These are phyloP conservation scores for Campylorhamphus procurvoides DNA, from an alignment of 2,113 vertebrate genomes.

Conservation along the genomic window DNA sequence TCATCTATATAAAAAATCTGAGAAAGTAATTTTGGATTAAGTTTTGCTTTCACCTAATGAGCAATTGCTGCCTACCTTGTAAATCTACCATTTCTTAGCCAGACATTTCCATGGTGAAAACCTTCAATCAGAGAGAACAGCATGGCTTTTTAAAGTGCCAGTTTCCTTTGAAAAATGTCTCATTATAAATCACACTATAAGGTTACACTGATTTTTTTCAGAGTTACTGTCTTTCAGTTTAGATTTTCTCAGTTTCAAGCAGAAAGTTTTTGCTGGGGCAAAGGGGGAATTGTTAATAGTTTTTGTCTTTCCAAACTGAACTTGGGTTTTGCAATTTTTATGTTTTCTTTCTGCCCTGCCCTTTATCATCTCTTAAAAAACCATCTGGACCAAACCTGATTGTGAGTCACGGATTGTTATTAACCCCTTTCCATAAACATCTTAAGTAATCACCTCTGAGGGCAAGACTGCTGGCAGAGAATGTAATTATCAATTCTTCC, in stretches of 20 bases:
- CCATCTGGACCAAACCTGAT: not conserved
- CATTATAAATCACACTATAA: conserved; percentile 23
- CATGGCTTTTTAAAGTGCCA: not conserved
- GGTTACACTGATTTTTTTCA: not conserved
- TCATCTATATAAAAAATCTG: not conserved
- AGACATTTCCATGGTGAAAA: not conserved
- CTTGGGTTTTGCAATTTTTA: not conserved
- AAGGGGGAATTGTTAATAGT: not conserved
- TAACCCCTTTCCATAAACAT: not conserved
- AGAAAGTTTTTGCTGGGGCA: not conserved
- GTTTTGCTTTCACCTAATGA: conserved; percentile 27
- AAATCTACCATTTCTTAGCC: not conserved
- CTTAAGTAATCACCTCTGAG: not conserved
- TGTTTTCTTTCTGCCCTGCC: not conserved
- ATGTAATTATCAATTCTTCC: not conserved
- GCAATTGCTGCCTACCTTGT: not conserved
- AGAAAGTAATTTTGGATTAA: not conserved
- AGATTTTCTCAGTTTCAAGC: not conserved
- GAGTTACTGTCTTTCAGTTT: conserved; percentile 8
- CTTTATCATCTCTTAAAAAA: not conserved
- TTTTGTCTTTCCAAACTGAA: not conserved
- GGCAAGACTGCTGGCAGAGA: not conserved
- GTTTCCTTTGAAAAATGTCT: conserved; percentile 9
- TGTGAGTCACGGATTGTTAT: not conserved
- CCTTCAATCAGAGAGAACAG: not conserved